A percentile compares a stretch with the other conserved stretches of the same genome.
Evolutionary conservation across 1,140 invertebrate species (phyloP).

Genomic region (Aradophagus sp.): DNA sequence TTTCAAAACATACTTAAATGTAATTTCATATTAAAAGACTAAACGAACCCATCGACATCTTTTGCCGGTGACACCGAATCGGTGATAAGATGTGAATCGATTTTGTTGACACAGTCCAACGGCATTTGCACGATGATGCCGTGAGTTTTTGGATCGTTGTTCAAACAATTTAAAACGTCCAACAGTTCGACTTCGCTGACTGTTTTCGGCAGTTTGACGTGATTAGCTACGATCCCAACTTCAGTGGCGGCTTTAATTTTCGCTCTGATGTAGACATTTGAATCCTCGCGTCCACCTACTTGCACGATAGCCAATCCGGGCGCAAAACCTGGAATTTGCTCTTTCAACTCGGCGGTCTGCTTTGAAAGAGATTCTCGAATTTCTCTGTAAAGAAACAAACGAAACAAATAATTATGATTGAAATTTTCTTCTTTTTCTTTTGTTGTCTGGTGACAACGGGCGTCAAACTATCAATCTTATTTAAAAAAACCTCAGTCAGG

Average conservation of each 20-base stretch:
- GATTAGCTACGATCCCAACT: constrained; percentile 90
- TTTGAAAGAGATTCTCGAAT: constrained; percentile 82
- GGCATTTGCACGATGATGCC: constrained; percentile 99
- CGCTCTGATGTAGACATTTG: constrained; percentile 99
- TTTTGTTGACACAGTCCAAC: constrained; percentile 86
- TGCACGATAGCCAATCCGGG: constrained; percentile 90
- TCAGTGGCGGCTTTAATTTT: constrained; percentile 95
- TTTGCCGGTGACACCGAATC: constrained; percentile 90
- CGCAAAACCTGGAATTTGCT: constrained; percentile 78
- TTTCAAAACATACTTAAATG: too few species aligned
- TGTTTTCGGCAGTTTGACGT: constrained; percentile 87
- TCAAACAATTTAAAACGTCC: constrained; percentile 83
- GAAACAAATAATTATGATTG: too few species aligned
- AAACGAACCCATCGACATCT: constrained; percentile 99
- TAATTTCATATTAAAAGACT: too few species aligned
- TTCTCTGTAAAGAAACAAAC: constrained; percentile 76
- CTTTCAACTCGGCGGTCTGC: constrained; percentile 80
- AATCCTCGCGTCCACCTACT: constrained; percentile 96
- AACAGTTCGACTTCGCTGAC: constrained; percentile 90
- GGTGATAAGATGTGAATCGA: constrained; percentile 91
- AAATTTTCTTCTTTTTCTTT: too few species aligned
- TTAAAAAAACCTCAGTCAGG: too few species aligned
- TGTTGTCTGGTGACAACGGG: too few species aligned
- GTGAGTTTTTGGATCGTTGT: constrained; percentile 89
- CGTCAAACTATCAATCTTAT: too few species aligned